These are phyloP conservation scores for Yponomeuta cagnagella DNA, from an alignment of 2,888 invertebrate species.

Conservation along the genomic window DNA sequence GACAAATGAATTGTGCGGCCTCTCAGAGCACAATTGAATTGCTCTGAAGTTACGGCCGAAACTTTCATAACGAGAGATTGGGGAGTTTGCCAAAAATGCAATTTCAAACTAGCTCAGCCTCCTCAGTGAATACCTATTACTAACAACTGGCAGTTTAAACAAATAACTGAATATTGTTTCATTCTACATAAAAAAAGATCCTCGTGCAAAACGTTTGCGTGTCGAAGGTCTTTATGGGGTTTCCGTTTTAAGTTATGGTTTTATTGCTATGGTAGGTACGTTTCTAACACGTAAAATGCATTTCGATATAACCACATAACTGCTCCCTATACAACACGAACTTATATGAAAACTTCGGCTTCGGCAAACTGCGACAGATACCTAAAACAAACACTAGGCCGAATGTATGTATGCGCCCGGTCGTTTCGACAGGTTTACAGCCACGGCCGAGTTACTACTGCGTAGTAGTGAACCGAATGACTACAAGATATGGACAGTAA, in stretches of 20 bases:
- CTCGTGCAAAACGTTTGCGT: constrained; percentile 32
- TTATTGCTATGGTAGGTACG: constrained; percentile 27
- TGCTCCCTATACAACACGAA: not conserved
- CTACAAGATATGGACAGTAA: constrained; percentile 3
- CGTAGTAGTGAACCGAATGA: constrained; percentile 2
- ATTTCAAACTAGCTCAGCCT: constrained; percentile 3
- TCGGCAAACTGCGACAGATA: not conserved
- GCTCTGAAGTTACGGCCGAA: not conserved
- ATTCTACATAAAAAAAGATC: not conserved
- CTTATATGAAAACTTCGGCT: not conserved
- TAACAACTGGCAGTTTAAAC: constrained; percentile 12
- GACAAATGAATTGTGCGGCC: not conserved
- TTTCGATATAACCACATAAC: constrained; percentile 19
- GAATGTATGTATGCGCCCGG: not conserved
- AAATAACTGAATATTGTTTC: constrained; percentile 19
- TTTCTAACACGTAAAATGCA: constrained; percentile 24
- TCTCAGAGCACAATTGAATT: constrained; percentile 1
- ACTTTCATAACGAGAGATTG: constrained; percentile 6
- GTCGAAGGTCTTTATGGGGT: constrained; percentile 38
- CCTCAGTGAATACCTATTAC: constrained; percentile 1
- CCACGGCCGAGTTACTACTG: not conserved
- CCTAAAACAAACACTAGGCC: not conserved
- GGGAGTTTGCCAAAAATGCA: constrained; percentile 12
- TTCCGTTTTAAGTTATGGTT: constrained; percentile 40
- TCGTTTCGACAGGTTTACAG: not conserved